Percentiles rank a stretch among this genome's conserved stretches.
These are phyloP conservation scores for Dasypogon diadema DNA, from an alignment of 2,888 invertebrate genomes.

Conservation along the genomic window DNA sequence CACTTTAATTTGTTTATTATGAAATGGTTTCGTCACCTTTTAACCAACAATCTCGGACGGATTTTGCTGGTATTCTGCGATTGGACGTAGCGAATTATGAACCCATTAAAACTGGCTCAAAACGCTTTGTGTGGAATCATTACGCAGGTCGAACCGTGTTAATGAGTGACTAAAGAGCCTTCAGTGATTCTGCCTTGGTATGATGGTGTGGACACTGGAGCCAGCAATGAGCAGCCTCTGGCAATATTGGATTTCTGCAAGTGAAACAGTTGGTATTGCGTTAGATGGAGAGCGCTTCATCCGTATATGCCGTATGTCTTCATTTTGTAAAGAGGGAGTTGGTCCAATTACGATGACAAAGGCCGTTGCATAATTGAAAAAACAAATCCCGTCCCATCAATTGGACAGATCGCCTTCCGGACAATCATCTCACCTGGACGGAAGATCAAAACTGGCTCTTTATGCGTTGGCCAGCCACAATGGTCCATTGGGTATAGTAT, in stretches of 20 bases:
- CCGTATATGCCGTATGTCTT: neutral
- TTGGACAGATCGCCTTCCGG: conserved; percentile 33
- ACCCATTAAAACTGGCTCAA: conserved; percentile 42
- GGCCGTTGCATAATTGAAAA: conserved; percentile 9
- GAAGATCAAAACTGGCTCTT: conserved; percentile 24
- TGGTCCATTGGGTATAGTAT: conserved; percentile 28
- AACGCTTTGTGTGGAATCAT: conserved; percentile 14
- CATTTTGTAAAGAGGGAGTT: neutral
- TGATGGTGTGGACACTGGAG: neutral
- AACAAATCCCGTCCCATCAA: conserved; percentile 20
- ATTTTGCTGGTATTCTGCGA: conserved; percentile 13
- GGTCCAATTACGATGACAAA: conserved; percentile 44
- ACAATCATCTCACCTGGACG: conserved; percentile 31
- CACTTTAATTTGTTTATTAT: conserved; percentile 36
- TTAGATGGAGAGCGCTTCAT: neutral
- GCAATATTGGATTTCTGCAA: neutral
- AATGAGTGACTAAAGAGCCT: conserved; percentile 25
- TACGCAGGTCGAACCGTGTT: conserved; percentile 11
- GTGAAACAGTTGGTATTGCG: neutral
- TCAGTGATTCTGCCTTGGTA: conserved; percentile 9
- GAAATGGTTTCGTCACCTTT: conserved; percentile 28
- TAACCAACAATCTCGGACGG: conserved; percentile 6
- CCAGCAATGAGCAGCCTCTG: neutral
- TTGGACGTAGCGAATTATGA: conserved; percentile 14
- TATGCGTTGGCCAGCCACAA: neutral